phyloP scores from a whole-genome alignment of 37 sponge, comb jelly and placozoan genomes.

The Halisarca cf. caerulea region DNA sequence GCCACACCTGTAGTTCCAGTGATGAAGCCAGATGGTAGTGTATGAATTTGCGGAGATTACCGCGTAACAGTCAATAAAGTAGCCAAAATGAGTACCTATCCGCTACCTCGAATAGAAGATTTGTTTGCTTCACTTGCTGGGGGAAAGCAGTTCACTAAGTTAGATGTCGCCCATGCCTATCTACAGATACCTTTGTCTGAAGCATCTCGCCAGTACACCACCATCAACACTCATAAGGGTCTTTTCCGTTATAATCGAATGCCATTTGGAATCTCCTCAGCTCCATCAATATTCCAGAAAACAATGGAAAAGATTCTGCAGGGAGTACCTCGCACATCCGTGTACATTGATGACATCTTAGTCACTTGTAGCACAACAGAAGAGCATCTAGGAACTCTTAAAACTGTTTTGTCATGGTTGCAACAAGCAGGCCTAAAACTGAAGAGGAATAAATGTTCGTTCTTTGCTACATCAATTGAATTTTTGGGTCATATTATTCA shows the following conservation, averaged over 20 bases:
- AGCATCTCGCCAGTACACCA: slow-evolving; percentile 8
- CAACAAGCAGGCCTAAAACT: neutral
- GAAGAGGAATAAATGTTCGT: neutral
- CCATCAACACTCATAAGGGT: slow-evolving; percentile 66
- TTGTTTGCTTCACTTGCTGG: slow-evolving; percentile 32
- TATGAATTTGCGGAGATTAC: slow-evolving; percentile 63
- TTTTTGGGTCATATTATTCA: slow-evolving; percentile 7
- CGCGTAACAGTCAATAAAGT: slow-evolving; percentile 32
- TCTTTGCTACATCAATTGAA: neutral
- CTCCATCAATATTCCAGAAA: slow-evolving; percentile 65
- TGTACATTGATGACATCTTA: slow-evolving; percentile 67
- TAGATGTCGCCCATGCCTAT: slow-evolving; percentile 30
- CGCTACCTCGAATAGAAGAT: slow-evolving; percentile 43
- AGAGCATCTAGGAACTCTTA: slow-evolving; percentile 26
- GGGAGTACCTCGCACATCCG: slow-evolving; percentile 36
- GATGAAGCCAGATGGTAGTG: slow-evolving; percentile 35
- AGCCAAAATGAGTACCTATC: slow-evolving; percentile 19
- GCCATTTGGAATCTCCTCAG: slow-evolving; percentile 65
- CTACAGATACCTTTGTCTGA: slow-evolving; percentile 35
- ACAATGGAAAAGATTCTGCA: slow-evolving; percentile 61
- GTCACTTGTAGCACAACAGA: slow-evolving; percentile 14
- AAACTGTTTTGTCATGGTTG: slow-evolving; percentile 24
- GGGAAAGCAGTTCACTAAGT: neutral
- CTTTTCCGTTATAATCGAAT: slow-evolving; percentile 58
- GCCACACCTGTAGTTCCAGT: slow-evolving; percentile 53